phyloP scores from a whole-genome alignment of 1,140 invertebrate genomes.

The Apocrypta bakeri region DNA sequence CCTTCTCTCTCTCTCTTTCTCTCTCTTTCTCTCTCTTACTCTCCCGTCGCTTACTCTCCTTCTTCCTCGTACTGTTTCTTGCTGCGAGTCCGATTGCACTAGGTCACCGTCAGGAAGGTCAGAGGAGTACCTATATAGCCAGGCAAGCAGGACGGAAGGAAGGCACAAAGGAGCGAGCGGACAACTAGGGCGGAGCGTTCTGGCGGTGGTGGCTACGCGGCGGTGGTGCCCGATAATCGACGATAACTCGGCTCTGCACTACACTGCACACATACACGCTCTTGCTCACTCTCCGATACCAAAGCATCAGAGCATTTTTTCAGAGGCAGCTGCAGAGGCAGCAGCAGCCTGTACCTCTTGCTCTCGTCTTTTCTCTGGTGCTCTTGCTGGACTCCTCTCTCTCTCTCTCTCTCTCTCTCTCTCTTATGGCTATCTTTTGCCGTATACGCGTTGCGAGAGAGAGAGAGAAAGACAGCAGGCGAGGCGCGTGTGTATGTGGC shows the following conservation, averaged over 20 bases:
- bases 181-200: constrained; percentile 22
- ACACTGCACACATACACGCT: not conserved
- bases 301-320: not conserved
- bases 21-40: not conserved
- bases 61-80: not conserved
- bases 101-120: not conserved
- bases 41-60: not conserved
- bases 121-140: no score
- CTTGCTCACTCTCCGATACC: not conserved
- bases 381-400: not conserved
- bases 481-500: constrained; percentile 8
- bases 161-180: constrained; percentile 36
- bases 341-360: not conserved
- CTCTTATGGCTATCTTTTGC: no score
- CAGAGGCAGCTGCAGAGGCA: not conserved
- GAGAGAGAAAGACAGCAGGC: not conserved
- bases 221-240: constrained; percentile 27
- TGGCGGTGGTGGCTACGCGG: not conserved
- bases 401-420: not conserved
- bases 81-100: not conserved
- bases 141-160: not conserved
- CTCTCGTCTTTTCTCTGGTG: not conserved
- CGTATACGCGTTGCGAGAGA: not conserved
- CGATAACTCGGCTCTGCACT: constrained; percentile 30
- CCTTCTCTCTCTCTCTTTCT: not conserved